These are phyloP conservation scores for Acanthornis magna DNA, from an alignment of 2,797 vertebrate genomes.

Conservation along the genomic window DNA sequence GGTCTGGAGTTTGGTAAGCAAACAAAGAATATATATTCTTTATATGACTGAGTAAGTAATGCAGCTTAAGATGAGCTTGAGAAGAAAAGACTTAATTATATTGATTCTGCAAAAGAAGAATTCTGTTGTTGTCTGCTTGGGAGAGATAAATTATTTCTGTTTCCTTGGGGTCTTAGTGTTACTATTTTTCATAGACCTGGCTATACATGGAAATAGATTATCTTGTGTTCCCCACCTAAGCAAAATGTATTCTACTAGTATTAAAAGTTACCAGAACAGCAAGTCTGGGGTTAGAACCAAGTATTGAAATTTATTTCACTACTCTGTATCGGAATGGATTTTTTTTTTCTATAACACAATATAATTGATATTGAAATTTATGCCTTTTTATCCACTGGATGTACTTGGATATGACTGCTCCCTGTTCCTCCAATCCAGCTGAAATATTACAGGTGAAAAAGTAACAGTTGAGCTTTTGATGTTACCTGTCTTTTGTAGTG, in stretches of 20 bases:
- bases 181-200: neutral
- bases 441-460: neutral
- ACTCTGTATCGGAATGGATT: neutral
- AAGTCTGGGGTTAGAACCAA: neutral
- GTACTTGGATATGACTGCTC: neutral
- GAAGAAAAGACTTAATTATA: neutral
- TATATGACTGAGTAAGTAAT: neutral
- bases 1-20: slow-evolving; percentile 71
- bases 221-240: neutral
- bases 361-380: neutral
- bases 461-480: neutral
- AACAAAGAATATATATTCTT: neutral
- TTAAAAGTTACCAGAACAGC: neutral
- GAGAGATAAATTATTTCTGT: neutral
- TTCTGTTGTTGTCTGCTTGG: neutral
- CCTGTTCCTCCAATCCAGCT: neutral
- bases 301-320: neutral
- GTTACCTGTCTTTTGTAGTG: neutral
- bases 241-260: neutral
- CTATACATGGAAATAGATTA: neutral
- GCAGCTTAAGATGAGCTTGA: neutral
- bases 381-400: neutral
- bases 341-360: neutral
- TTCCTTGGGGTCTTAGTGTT: neutral
- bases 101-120: neutral